Percentiles rank a stretch among this genome's conserved stretches.
Conservation (phyloP, 2,797 vertebrate genomes). For the Xerus rutilus region DNA sequence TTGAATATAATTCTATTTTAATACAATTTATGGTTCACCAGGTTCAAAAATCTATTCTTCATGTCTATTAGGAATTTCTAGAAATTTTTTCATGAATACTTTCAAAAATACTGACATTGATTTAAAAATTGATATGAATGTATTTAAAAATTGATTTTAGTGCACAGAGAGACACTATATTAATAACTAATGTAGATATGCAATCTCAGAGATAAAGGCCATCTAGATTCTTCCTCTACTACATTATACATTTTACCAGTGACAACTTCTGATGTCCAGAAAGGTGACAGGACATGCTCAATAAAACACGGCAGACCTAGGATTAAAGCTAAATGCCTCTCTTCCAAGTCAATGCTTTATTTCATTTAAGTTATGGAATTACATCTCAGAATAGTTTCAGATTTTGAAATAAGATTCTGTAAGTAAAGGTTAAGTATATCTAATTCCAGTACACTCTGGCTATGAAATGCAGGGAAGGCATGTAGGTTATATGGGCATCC, state of each 20-base stretch:
- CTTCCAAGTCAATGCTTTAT: not conserved
- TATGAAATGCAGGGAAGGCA: not conserved
- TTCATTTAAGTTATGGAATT: slow-evolving; percentile 28
- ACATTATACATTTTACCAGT: slow-evolving; percentile 34
- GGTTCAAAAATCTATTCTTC: slow-evolving; percentile 26
- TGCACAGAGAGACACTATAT: not conserved
- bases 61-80: slow-evolving; percentile 45
- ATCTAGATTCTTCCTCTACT: not conserved
- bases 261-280: not conserved
- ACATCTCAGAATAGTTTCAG: not conserved
- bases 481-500: not conserved
- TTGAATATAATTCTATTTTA: slow-evolving; percentile 11
- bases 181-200: slow-evolving; percentile 42
- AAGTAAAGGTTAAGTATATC: not conserved
- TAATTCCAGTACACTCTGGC: not conserved
- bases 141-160: slow-evolving; percentile 65
- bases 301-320: not conserved
- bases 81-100: slow-evolving; percentile 37
- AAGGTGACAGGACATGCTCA: not conserved
- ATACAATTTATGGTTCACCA: slow-evolving; percentile 51
- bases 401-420: not conserved
- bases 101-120: not conserved
- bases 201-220: not conserved
- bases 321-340: slow-evolving; percentile 1
- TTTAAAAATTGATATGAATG: slow-evolving; percentile 36